Base-by-base conservation (phyloP, 2,888 invertebrate species). In the Onchidella celtica region DNA sequence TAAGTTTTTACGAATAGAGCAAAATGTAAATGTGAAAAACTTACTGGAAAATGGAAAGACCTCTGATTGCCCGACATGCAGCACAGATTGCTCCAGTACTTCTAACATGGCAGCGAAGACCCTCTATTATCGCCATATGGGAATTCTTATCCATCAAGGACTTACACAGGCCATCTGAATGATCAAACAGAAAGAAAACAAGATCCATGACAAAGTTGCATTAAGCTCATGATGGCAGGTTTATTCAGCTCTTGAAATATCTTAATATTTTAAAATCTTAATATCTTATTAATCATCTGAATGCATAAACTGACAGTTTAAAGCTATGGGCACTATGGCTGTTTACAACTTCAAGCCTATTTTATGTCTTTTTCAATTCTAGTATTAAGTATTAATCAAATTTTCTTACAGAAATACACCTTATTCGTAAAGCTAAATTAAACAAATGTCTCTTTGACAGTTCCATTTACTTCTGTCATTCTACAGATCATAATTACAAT, bases 11-110 rank as follows among this genome's bases (percentile, higher is more conserved):
- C n/a, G n/a, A n/a, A n/a, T n/a, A n/a, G n/a, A n/a, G n/a, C n/a
- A n/a, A n/a, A n/a, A n/a, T n/a, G n/a, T n/a, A n/a, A n/a, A n/a
- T n/a, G 17, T 14, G 21, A n/a, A 47, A 32, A 61, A 84, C 89
- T 85, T 83, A 91, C 91, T 88, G 83, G 78, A 91, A 90, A 27
- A 91, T 90, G 80, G 89, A 87, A 0, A 91, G 85, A 40, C 89
- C 90, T 40, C 90, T 82, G 21, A 91, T 34, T 34, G 89, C 89
- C 63, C 86, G 83, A 34, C 89, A 88, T 21, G 87, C 89, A 6
- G 87, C 84, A 59, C 82, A 86, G 63, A 88, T 85, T 1, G 88
- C 88, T 6, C 17, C 21, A 4, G 86, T 55, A 11, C 80, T 66
- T 2, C 38, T 74, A 32, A 83, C 65, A 81, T 89, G 88, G 36